phyloP scores from a whole-genome alignment of 1,140 invertebrate species.

The Nomia melanderi region DNA sequence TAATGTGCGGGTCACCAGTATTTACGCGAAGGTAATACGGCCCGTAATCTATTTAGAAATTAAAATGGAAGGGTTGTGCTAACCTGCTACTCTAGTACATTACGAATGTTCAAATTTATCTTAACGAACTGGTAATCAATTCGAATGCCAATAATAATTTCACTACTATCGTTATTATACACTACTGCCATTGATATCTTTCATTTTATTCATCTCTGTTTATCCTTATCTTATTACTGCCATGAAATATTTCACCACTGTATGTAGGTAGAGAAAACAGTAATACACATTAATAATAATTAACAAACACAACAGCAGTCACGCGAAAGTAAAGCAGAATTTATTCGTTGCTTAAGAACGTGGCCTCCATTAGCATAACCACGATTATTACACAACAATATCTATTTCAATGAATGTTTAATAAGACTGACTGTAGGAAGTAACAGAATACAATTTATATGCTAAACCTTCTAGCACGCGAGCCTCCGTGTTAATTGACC shows the following conservation, averaged over 20 bases:
- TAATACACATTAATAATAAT: no score
- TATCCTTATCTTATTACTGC: no score
- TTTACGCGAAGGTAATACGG: background rate
- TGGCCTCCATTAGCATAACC: background rate
- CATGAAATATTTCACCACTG: no score
- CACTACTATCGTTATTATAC: no score
- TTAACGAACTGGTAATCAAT: no score
- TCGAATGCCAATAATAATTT: no score
- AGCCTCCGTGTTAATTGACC: background rate
- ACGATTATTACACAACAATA: background rate
- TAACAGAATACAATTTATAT: background rate
- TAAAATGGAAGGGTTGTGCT: background rate
- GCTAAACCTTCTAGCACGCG: background rate
- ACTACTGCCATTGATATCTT: no score
- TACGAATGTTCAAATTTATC: no score
- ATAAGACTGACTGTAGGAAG: background rate
- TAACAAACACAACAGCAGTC: no score
- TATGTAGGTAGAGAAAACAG: no score
- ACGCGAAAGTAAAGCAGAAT: no score
- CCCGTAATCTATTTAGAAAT: background rate
- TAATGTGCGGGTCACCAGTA: constrained; percentile 12
- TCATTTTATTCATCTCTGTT: no score
- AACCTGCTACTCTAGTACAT: background rate
- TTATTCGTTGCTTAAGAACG: background rate
- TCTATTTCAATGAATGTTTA: background rate